Base-by-base conservation (phyloP, 2,113 vertebrate genomes). In the Uropsilus gracilis region DNA sequence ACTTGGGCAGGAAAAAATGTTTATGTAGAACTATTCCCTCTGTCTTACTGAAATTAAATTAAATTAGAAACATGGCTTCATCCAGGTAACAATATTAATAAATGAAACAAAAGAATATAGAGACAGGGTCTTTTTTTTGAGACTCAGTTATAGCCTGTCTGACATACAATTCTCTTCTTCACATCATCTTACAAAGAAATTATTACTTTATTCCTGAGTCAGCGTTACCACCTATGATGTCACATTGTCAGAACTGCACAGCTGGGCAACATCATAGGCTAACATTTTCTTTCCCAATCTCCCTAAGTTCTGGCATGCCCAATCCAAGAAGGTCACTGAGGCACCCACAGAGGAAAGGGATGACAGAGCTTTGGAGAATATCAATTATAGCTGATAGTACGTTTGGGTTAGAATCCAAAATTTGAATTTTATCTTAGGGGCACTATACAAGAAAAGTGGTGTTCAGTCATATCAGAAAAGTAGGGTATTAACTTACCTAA, bases 21-120 rank as follows among this genome's bases (percentile, higher is more conserved):
- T 69, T 94, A n/a, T 37, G 6, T 13, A 82, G 20, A 94, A 73
- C 11, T 50, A 30, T 20, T 90, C 6, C 16, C n/a, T 50, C 12
- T 53, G 30, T 37, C 89, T 95, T 17, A 46, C 28, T 61, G 63
- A 89, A 94, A 80, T 12, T n/a, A 39, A 90, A 44, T 34, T n/a
- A 9, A 28, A 2, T 85, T 85, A 44, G 53, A 84, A 90, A 63
- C 26, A 77, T 69, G 50, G 12, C 39, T 82, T 30, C 5, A 57
- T 77, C 10, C 22, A 80, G 44, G 76, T 64, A 90, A 28, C 20
- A 73, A 5, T 77, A n/a, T 50, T 73, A 81, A 95, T 22, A 90
- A 76, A 30, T 83, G 50, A 76, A 87, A 28, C 22, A 59, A 16
- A 87, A 18, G 46, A 81, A 69, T 50, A 72, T 73, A 59, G n/a